phyloP scores from a whole-genome alignment of 2,113 vertebrate genomes.

The Meles meles region DNA sequence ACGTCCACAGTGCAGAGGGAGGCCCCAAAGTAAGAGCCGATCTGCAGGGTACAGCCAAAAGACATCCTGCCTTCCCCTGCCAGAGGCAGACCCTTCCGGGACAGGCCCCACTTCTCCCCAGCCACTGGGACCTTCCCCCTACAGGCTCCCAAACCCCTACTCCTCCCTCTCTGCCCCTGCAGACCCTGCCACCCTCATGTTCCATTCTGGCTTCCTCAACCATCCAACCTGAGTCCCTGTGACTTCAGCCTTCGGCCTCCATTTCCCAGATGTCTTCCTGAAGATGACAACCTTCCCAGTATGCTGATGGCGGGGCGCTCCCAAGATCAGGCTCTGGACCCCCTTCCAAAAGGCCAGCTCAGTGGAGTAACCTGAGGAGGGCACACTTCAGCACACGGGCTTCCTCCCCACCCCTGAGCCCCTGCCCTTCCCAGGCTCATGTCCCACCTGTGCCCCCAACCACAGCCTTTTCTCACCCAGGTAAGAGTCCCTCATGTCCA shows the following conservation, averaged over 20 bases:
- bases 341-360: slow-evolving; percentile 56
- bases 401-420: fast-evolving
- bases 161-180: not conserved
- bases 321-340: slow-evolving; percentile 59
- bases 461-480: slow-evolving; percentile 61
- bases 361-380: slow-evolving; percentile 57
- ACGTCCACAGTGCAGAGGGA: slow-evolving; percentile 74
- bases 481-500: slow-evolving; percentile 68
- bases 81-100: not conserved
- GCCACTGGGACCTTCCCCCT: not conserved
- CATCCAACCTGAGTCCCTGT: slow-evolving; percentile 66
- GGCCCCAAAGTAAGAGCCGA: slow-evolving; percentile 80
- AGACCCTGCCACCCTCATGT: fast-evolving
- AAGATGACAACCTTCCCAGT: slow-evolving; percentile 68
- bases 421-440: not conserved
- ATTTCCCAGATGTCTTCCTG: not conserved
- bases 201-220: not conserved
- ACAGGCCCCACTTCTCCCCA: not conserved
- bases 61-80: not conserved
- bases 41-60: slow-evolving; percentile 42
- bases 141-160: not conserved
- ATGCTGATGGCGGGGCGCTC: slow-evolving; percentile 75
- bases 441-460: not conserved
- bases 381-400: not conserved
- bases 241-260: slow-evolving; percentile 52